Evolutionary conservation across 2,113 vertebrate genomes (phyloP), one percentile per base, ranked within the genome.

Genomic region (Regulus satrapa): DNA sequence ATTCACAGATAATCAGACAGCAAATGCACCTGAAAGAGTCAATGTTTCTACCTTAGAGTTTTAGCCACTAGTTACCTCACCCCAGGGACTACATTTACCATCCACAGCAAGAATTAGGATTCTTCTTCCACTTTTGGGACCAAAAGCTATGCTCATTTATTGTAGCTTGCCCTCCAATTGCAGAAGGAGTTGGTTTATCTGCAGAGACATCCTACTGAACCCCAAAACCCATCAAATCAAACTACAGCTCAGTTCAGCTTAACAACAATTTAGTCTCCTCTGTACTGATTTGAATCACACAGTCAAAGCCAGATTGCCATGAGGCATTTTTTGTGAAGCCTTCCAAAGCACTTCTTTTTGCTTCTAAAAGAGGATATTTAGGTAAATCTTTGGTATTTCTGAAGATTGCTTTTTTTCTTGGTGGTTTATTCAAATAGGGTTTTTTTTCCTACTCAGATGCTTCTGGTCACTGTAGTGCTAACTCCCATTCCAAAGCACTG

Each of bases 131-230:
- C 10, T 59, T 46, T 52, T 10, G 19, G 36, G 56, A n/a, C 71
- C 24, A 34, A 85, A 46, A 6, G 11, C 12, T n/a, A 20, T 5
- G 11, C 40, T 82, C 0, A 0, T 64, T 81, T 55, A 55, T 29
- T 75, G 24, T 25, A 59, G 20, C 38, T 67, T 0, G 0, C 25
- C 9, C 12, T 71, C 16, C 0, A 1, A 1, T 19, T 58, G 52
- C 40, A 56, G 84, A 51, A 85, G n/a, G 52, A 51, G 3, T 48
- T 64, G 40, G 8, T 32, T 8, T 62, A 5, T 67, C 56, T 4
- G 10, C 0, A 1, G 25, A 89, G 41, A 40, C 0, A 2, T 45
- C 9, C 15, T 0, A 0, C 29, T 74, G 56, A 38, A 71, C 40
- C 15, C 29, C 56, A 45, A 56, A 41, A 59, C 8, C 23, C 51